Conservation (phyloP, 23 tunicate genomes). For the Diplosoma virens region DNA sequence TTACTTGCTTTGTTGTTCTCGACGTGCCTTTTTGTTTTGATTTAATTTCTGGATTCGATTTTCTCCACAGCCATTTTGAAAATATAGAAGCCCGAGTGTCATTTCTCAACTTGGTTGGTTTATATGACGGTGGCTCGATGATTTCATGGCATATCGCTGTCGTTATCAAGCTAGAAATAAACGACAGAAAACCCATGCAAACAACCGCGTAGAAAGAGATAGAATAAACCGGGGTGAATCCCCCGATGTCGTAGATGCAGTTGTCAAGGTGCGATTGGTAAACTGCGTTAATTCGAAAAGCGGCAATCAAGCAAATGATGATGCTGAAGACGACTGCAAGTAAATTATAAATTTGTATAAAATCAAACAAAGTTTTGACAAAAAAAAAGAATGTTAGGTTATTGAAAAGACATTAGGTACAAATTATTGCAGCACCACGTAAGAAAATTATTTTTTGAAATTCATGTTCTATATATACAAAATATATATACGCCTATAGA, state of each 20-base stretch:
- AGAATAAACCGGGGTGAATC: slow-evolving; percentile 29
- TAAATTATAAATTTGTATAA: too few relatives aligned
- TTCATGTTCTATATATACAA: too few relatives aligned
- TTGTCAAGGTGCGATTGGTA: background rate
- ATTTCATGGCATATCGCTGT: background rate
- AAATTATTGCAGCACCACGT: too few relatives aligned
- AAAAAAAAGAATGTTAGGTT: too few relatives aligned
- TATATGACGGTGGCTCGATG: too few relatives aligned
- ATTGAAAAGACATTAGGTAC: too few relatives aligned
- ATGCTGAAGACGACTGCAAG: slow-evolving; percentile 21
- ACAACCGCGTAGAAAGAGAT: slow-evolving; percentile 23
- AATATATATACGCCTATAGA: too few relatives aligned
- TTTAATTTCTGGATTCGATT: background rate
- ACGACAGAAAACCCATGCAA: background rate
- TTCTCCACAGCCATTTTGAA: too few relatives aligned
- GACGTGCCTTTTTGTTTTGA: background rate
- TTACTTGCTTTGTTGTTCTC: slow-evolving; percentile 4
- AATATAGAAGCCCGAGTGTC: too few relatives aligned
- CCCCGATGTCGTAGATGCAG: slow-evolving; percentile 20
- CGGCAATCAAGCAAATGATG: slow-evolving; percentile 24
- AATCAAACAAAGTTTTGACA: too few relatives aligned
- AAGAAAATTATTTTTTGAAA: too few relatives aligned
- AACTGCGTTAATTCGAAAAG: slow-evolving; percentile 23
- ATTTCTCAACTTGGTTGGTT: too few relatives aligned
- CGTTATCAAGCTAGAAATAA: background rate